These are phyloP conservation scores for Dolichoris vasculosae DNA, from an alignment of 1,140 invertebrate species.

Conservation along the genomic window DNA sequence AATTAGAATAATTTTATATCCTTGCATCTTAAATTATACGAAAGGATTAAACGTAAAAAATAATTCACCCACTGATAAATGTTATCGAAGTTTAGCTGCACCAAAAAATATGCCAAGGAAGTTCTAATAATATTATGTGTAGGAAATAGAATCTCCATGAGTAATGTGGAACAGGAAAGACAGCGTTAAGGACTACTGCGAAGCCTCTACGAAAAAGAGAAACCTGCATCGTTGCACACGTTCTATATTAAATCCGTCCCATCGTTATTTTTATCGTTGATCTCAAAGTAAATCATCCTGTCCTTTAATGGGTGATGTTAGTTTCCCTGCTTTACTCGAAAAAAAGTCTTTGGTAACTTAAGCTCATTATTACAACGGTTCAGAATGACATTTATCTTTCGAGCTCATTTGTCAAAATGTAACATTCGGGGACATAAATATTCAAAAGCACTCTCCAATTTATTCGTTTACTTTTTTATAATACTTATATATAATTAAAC, in stretches of 20 bases:
- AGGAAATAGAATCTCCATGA: slow-evolving; percentile 35
- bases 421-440: background rate
- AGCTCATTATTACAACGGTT: background rate
- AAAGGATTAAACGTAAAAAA: background rate
- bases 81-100: background rate
- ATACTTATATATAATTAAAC: background rate
- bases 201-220: slow-evolving; percentile 28
- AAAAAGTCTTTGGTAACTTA: background rate
- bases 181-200: slow-evolving; percentile 48
- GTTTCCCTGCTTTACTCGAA: background rate
- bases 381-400: background rate
- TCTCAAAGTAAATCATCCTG: slow-evolving; percentile 37
- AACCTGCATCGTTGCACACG: slow-evolving; percentile 18
- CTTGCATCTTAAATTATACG: background rate
- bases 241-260: slow-evolving; percentile 35
- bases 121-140: slow-evolving; percentile 24
- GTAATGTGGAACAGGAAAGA: slow-evolving; percentile 39
- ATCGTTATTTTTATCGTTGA: slow-evolving; percentile 32
- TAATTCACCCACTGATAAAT: background rate
- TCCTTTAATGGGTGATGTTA: slow-evolving; percentile 47
- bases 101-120: slow-evolving; percentile 32
- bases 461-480: no score
- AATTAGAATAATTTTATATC: background rate
- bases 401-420: background rate
- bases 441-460: no score